phyloP scores from a whole-genome alignment of 2,888 invertebrate genomes.

The Hoplodrina ambigua region DNA sequence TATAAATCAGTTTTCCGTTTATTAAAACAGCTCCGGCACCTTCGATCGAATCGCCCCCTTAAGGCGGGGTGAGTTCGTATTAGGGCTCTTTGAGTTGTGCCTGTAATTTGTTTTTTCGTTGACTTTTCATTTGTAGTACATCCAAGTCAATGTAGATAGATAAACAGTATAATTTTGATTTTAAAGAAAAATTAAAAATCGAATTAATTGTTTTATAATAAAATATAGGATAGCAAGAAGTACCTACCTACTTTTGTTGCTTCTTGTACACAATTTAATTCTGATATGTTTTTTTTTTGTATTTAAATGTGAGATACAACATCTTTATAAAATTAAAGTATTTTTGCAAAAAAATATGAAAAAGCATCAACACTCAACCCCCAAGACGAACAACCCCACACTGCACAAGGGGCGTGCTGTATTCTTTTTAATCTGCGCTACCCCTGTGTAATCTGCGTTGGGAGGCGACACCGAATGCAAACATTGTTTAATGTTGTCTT shows the following conservation, averaged over 20 bases:
- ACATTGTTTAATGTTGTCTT: slow-evolving; percentile 74
- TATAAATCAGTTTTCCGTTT: slow-evolving; percentile 87
- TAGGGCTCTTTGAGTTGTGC: slow-evolving; percentile 22
- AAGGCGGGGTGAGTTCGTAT: slow-evolving; percentile 46
- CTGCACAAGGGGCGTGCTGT: slow-evolving; percentile 68
- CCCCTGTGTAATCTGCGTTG: slow-evolving; percentile 71
- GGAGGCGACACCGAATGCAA: slow-evolving; percentile 66
- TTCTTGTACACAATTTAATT: too few relatives aligned
- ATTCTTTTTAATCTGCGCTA: slow-evolving; percentile 77
- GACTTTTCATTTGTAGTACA: background rate
- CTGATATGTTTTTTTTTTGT: too few relatives aligned
- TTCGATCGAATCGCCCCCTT: slow-evolving; percentile 73
- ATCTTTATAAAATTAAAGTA: background rate
- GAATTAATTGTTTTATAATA: too few relatives aligned
- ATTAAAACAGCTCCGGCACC: slow-evolving; percentile 82
- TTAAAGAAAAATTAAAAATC: too few relatives aligned
- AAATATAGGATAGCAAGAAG: too few relatives aligned
- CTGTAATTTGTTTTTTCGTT: background rate
- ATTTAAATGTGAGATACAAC: too few relatives aligned
- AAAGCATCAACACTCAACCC: background rate
- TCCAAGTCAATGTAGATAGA: background rate
- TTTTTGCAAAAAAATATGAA: background rate
- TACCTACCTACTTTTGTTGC: too few relatives aligned
- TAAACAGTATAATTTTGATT: too few relatives aligned
- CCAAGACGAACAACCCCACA: slow-evolving; percentile 46